Conservation (phyloP, 2,888 invertebrate species). For the Hydrotaea diabolus region DNA sequence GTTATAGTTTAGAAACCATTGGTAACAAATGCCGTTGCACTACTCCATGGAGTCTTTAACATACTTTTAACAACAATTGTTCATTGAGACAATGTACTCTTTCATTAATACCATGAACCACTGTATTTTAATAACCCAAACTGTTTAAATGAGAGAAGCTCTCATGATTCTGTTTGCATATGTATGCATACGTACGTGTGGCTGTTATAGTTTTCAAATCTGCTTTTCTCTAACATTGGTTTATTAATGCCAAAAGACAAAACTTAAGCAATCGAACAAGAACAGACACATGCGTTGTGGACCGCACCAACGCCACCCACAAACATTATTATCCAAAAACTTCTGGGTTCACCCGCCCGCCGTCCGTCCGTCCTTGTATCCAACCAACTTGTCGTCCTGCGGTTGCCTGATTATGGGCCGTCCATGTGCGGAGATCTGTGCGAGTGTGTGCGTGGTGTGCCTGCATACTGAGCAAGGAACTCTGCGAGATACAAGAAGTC, state of each 20-base stretch:
- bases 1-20: no score
- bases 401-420: constrained; percentile 24
- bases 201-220: constrained; percentile 48
- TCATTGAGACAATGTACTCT: no score
- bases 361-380: constrained; percentile 15
- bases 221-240: constrained; percentile 61
- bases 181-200: neutral
- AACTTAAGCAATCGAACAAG: constrained; percentile 69
- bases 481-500: constrained; percentile 54
- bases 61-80: no score
- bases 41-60: no score
- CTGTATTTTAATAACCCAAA: neutral
- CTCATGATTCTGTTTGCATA: neutral
- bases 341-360: constrained; percentile 5
- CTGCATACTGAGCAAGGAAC: constrained; percentile 2
- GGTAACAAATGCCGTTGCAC: no score
- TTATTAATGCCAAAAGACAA: constrained; percentile 67
- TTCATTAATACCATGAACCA: neutral
- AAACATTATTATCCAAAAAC: constrained; percentile 41
- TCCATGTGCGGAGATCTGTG: neutral
- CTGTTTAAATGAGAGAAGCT: neutral
- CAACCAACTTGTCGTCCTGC: constrained; percentile 12
- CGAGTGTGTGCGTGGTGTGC: constrained; percentile 9
- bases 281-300: constrained; percentile 44
- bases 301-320: constrained; percentile 11